Evolutionary conservation across 2,888 invertebrate species (phyloP).

Genomic region (Thyatira batis): DNA sequence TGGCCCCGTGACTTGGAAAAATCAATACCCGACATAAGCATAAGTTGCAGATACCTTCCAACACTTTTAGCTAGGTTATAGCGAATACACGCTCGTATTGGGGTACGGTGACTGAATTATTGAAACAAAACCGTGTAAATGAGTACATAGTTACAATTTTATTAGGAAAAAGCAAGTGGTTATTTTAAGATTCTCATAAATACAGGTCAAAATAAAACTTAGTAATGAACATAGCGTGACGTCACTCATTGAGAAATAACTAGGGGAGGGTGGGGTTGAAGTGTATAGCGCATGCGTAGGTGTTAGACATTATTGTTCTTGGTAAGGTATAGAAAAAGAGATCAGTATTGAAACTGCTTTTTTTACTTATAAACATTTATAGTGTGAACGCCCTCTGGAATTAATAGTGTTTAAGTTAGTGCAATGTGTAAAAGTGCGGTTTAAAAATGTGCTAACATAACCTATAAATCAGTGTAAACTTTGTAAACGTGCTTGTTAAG

Average conservation of each 20-base stretch:
- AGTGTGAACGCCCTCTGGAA: background rate
- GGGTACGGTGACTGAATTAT: background rate
- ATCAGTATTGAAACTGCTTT: background rate
- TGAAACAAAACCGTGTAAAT: background rate
- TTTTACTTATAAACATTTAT: background rate
- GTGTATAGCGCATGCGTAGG: constrained; percentile 18
- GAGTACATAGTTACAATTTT: background rate
- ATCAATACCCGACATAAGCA: background rate
- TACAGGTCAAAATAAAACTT: background rate
- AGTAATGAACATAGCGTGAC: constrained; percentile 27
- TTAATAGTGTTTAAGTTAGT: background rate
- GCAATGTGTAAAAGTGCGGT: background rate
- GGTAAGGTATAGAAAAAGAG: constrained; percentile 3
- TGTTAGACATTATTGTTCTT: constrained; percentile 2
- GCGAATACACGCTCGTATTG: background rate
- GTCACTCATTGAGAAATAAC: constrained; percentile 51
- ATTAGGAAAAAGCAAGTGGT: background rate
- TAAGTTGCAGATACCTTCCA: background rate
- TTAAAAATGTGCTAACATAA: background rate
- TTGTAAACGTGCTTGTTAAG: background rate
- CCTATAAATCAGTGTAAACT: background rate
- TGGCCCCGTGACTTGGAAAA: background rate
- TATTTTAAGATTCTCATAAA: background rate
- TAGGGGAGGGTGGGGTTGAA: constrained; percentile 48
- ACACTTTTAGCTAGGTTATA: background rate